Evolutionary conservation across 2,888 invertebrate species (phyloP).

Genomic region (Agrypnus murinus): DNA sequence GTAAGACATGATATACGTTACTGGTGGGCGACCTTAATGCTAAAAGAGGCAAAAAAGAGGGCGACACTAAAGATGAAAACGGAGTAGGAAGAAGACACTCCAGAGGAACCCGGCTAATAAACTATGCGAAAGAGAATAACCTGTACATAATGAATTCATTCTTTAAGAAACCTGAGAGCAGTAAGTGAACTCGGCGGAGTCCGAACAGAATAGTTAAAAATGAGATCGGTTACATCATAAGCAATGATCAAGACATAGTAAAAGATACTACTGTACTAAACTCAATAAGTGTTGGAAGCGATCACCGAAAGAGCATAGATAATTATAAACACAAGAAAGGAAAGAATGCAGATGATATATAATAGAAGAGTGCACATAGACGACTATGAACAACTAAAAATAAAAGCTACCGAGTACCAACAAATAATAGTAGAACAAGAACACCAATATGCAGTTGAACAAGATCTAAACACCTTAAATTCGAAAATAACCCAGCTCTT

Average conservation of each 20-base stretch:
- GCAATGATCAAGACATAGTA: neutral
- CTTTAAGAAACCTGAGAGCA: neutral
- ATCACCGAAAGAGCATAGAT: too few species aligned
- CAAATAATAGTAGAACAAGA: conserved; percentile 4
- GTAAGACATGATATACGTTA: conserved; percentile 8
- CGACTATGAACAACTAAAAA: neutral
- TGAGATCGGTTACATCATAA: neutral
- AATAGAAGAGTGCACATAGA: neutral
- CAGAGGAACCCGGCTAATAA: conserved; percentile 4
- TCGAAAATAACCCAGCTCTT: conserved; percentile 7
- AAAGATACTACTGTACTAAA: neutral
- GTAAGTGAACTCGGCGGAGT: neutral
- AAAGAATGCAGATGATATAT: neutral
- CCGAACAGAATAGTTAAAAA: neutral
- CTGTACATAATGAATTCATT: conserved; percentile 11
- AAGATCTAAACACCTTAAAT: conserved; percentile 4
- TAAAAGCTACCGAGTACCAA: neutral
- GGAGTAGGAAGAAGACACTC: too few species aligned
- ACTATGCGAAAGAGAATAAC: conserved; percentile 10
- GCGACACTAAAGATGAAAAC: conserved; percentile 2
- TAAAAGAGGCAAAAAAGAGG: neutral
- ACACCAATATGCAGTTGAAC: neutral
- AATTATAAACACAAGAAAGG: neutral
- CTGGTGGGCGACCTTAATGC: too few species aligned
- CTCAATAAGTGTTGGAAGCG: too few species aligned